phyloP scores from a whole-genome alignment of 1,140 invertebrate species.

The Hormaphis cornu region DNA sequence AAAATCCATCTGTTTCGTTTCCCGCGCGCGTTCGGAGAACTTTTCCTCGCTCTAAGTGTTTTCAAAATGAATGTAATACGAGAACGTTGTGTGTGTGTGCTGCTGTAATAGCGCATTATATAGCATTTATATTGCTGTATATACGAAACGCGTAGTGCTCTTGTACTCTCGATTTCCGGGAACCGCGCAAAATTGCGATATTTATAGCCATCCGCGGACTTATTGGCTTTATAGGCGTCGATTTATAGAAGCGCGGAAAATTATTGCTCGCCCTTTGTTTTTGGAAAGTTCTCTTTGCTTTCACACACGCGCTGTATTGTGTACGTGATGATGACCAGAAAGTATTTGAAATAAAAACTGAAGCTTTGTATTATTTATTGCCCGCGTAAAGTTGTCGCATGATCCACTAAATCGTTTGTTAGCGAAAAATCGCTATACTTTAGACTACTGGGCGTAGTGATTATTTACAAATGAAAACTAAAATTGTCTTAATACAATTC shows the following conservation, averaged over 20 bases:
- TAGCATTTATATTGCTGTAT: neutral
- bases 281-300: slow-evolving; percentile 8
- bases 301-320: neutral
- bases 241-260: slow-evolving; percentile 11
- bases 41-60: slow-evolving; percentile 18
- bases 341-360: neutral
- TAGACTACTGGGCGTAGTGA: too few relatives aligned
- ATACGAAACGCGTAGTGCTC: too few relatives aligned
- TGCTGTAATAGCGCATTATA: too few relatives aligned
- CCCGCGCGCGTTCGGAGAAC: neutral
- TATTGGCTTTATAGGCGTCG: slow-evolving; percentile 12
- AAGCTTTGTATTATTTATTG: neutral
- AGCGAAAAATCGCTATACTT: too few relatives aligned
- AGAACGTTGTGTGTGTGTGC: neutral
- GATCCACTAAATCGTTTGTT: neutral
- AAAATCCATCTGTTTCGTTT: slow-evolving; percentile 30
- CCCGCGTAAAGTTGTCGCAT: neutral
- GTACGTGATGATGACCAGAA: neutral
- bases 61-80: slow-evolving; percentile 6
- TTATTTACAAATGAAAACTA: too few relatives aligned
- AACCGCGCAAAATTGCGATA: slow-evolving; percentile 5
- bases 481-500: too few relatives aligned
- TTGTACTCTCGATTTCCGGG: neutral
- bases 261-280: slow-evolving; percentile 16
- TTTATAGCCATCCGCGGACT: slow-evolving; percentile 10